phyloP scores from a whole-genome alignment of 2,113 vertebrate species.

The Columbina picui region DNA sequence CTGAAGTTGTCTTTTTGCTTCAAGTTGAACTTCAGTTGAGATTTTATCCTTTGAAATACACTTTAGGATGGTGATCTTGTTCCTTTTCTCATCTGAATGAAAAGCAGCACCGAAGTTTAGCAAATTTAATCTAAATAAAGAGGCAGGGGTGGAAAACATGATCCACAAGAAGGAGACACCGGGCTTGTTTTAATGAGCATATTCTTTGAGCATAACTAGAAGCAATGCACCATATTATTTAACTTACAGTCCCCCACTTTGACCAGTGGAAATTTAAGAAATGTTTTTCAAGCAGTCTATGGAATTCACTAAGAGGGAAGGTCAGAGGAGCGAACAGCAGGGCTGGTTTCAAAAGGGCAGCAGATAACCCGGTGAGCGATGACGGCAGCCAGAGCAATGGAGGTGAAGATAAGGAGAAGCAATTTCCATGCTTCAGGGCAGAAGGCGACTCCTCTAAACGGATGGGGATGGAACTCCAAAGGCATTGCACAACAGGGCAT shows the following conservation, averaged over 20 bases:
- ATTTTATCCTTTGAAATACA: not conserved
- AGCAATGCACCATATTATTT: accelerated
- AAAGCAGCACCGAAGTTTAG: not conserved
- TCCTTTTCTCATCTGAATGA: not conserved
- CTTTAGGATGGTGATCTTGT: not conserved
- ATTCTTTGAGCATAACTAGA: not conserved
- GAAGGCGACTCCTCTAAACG: not conserved
- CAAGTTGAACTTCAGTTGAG: not conserved
- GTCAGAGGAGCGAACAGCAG: not conserved
- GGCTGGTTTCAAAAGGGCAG: not conserved
- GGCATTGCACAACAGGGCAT: not conserved
- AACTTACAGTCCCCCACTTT: not conserved
- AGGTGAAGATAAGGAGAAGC: not conserved
- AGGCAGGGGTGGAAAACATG: not conserved
- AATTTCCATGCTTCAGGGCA: not conserved
- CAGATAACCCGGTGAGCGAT: not conserved
- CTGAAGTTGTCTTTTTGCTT: not conserved
- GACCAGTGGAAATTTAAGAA: not conserved
- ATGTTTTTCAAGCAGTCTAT: not conserved
- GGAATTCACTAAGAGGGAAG: not conserved
- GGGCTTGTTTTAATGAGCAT: not conserved
- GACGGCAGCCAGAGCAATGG: not conserved
- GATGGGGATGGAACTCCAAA: not conserved
- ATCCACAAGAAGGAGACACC: not conserved
- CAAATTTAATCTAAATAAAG: not conserved